phyloP scores from a whole-genome alignment of 2,113 vertebrate genomes.

The Sinocyclocheilus anshuiensis region DNA sequence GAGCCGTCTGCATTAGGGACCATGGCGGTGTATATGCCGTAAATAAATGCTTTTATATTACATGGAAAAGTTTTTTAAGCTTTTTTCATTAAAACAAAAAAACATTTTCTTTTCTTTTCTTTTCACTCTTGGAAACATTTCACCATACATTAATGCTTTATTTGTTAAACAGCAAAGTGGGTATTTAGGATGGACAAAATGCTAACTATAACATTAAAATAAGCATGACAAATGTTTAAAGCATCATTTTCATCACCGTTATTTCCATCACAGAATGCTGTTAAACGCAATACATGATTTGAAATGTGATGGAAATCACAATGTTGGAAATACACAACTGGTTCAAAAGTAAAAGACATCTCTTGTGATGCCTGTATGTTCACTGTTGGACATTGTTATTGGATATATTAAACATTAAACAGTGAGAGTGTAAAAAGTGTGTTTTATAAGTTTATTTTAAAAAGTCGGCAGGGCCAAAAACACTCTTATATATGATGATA shows the following conservation, averaged over 20 bases:
- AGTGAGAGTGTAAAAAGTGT: neutral
- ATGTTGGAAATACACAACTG: neutral
- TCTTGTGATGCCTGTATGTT: neutral
- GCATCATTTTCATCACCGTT: neutral
- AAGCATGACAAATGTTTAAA: neutral
- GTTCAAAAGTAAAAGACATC: neutral
- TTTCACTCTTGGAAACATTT: neutral
- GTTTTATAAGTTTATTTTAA: neutral
- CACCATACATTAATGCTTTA: neutral
- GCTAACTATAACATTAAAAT: neutral
- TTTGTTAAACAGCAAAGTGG: neutral
- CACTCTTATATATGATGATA: neutral
- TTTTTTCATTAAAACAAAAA: neutral
- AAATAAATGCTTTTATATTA: neutral
- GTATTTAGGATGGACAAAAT: neutral
- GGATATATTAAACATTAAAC: neutral
- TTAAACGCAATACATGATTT: neutral
- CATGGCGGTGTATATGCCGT: neutral
- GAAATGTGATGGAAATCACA: neutral
- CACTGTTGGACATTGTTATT: neutral
- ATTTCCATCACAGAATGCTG: neutral
- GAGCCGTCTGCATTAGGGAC: neutral
- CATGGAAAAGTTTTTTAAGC: neutral
- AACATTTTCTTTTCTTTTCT: neutral
- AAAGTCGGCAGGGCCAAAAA: neutral